Evolutionary conservation across 2,888 invertebrate species (phyloP), one percentile per base, ranked within the genome.

Genomic region (Laspeyria flexula): DNA sequence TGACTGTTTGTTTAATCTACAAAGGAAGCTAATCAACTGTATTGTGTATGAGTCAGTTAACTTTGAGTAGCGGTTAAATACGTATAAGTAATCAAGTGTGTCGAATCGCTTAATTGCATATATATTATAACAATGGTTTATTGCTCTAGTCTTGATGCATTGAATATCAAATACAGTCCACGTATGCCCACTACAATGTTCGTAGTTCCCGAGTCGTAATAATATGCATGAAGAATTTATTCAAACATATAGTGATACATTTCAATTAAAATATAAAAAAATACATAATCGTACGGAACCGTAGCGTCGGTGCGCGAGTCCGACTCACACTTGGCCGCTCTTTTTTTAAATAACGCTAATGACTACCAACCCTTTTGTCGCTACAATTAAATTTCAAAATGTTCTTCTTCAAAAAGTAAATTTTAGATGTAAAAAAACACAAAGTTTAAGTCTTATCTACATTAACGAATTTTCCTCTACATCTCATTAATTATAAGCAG

Each of bases 1-100:
- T 81, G 75, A 81, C 78, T 83, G 77, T 81, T 81, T 81, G 78
- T 81, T 80, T 79, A 73, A 79, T 79, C 71, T 71, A 76, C 64
- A 73, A 63, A 78, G 79, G 77, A 79, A 79, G 65, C 75, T 79
- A 77, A 81, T 79, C 75, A 75, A 77, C 77, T 61, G 57, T 55
- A 59, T 46, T 59, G 53, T 56, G 62, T 60, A 53, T 56, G 63
- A 65, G 62, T 67, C 63, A 65, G 47, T 65, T 64, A 55, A 59
- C 64, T 61, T 56, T 43, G 50, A 56, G 55, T 49, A 60, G 52
- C 53, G 45, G 53, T 60, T 53, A 55, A 62, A 59, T 58, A 57
- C 62, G 57, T 55, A 61, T 55, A 49, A 42, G 47, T 55, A 60
- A 65, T 66, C 57, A 63, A 68, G 68, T 64, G 65, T 60, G 43